A percentile compares a stretch with the other conserved stretches of the same genome.
These are phyloP conservation scores for Ormyrus pomaceus DNA, from an alignment of 2,888 invertebrate species.

Conservation along the genomic window DNA sequence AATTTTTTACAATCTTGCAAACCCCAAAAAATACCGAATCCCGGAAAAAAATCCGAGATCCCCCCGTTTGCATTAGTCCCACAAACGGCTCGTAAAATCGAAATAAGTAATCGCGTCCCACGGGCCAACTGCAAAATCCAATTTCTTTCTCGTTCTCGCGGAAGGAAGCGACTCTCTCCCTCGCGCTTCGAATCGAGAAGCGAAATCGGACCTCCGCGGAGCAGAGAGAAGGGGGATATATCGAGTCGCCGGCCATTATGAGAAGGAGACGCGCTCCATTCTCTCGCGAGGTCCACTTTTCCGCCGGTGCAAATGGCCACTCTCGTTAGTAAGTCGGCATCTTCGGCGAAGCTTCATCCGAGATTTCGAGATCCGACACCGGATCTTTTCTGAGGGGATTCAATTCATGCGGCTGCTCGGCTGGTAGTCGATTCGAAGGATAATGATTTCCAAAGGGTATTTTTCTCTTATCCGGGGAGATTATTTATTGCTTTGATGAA, in stretches of 20 bases:
- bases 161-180: background rate
- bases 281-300: slow-evolving; percentile 19
- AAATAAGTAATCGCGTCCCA: slow-evolving; percentile 26
- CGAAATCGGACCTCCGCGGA: slow-evolving; percentile 25
- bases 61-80: too few species aligned
- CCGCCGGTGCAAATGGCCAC: slow-evolving; percentile 25
- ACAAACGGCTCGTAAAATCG: background rate
- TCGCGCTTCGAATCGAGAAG: slow-evolving; percentile 31
- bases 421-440: too few species aligned
- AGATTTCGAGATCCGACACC: slow-evolving; percentile 15
- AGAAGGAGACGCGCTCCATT: slow-evolving; percentile 28
- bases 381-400: background rate
- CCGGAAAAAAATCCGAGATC: too few species aligned
- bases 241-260: slow-evolving; percentile 29
- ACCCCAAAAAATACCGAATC: too few species aligned
- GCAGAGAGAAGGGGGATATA: background rate
- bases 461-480: too few species aligned
- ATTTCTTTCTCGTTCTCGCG: slow-evolving; percentile 40
- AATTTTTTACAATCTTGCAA: too few species aligned
- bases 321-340: slow-evolving; percentile 40
- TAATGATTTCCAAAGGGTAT: too few species aligned
- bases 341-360: background rate
- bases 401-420: background rate
- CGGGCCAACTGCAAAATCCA: slow-evolving; percentile 28
- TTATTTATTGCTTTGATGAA: too few species aligned